Evolutionary conservation across 2,888 invertebrate genomes (phyloP).

Genomic region (Aspidiotus rigidus): DNA sequence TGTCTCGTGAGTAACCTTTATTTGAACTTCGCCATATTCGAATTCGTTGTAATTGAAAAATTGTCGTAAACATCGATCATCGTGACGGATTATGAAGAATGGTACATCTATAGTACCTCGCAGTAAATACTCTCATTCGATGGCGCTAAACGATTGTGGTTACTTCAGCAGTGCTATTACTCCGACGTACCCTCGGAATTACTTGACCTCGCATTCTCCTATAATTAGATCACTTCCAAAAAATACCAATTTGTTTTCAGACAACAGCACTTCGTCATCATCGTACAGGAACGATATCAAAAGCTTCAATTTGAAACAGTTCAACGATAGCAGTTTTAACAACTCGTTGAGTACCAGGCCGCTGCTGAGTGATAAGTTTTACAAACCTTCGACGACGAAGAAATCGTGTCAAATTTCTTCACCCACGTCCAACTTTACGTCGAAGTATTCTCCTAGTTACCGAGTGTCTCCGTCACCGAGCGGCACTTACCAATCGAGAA

Average conservation of each 20-base stretch:
- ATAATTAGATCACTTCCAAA: conserved; percentile 21
- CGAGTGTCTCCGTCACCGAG: conserved; percentile 18
- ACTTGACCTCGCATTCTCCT: conserved; percentile 21
- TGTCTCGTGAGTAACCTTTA: conserved; percentile 19
- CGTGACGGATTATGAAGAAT: conserved; percentile 19
- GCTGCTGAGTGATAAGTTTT: conserved; percentile 12
- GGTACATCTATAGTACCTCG: conserved; percentile 14
- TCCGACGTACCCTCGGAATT: conserved; percentile 15
- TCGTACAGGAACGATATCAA: conserved; percentile 12
- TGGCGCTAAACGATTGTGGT: conserved; percentile 21
- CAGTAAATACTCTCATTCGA: conserved; percentile 12
- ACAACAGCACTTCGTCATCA: background rate
- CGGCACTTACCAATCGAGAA: conserved; percentile 16
- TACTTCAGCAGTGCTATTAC: conserved; percentile 9
- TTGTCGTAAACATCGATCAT: background rate
- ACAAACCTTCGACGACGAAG: conserved; percentile 13
- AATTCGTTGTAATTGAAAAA: background rate
- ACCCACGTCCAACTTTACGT: background rate
- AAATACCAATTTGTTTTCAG: conserved; percentile 16
- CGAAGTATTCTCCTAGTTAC: conserved; percentile 18
- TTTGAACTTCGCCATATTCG: conserved; percentile 25
- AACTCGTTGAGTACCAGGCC: conserved; percentile 15
- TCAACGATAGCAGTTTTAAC: background rate
- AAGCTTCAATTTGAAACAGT: background rate
- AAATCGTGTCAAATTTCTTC: conserved; percentile 27